Percentiles rank a stretch among this genome's conserved stretches.
Evolutionary conservation across 2,113 vertebrate genomes (phyloP).

Genomic region (Campylomormyrus tamandua): DNA sequence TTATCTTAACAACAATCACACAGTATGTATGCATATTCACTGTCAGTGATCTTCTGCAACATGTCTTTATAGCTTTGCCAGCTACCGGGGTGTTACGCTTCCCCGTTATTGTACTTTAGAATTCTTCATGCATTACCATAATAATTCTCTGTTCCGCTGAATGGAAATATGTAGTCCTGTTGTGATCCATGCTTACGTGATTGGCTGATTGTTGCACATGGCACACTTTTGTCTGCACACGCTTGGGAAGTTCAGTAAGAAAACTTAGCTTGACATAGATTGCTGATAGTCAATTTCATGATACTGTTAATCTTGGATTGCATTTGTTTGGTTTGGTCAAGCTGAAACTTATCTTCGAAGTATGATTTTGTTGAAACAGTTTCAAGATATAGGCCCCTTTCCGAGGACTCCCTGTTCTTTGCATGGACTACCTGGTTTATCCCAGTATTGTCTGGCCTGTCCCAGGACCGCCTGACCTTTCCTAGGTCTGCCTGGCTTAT

Average conservation of each 20-base stretch:
- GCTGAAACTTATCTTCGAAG: not conserved
- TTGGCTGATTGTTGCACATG: not conserved
- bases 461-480: not conserved
- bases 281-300: too few relatives aligned
- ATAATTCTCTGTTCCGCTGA: not conserved
- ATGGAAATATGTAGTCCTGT: not conserved
- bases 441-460: not conserved
- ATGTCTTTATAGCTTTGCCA: not conserved
- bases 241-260: not conserved
- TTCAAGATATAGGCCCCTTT: not conserved
- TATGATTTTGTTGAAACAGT: too few relatives aligned
- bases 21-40: not conserved
- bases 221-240: not conserved
- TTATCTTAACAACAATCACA: not conserved
- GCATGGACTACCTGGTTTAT: not conserved
- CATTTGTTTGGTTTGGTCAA: too few relatives aligned
- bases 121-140: not conserved
- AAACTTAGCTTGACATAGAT: not conserved
- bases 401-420: not conserved
- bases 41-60: not conserved
- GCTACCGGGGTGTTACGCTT: not conserved
- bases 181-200: not conserved
- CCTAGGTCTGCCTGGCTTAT: not conserved
- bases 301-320: too few relatives aligned
- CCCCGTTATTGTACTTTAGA: too few relatives aligned